A percentile compares a stretch with the other conserved stretches of the same genome.
Evolutionary conservation across 2,113 vertebrate genomes (phyloP).

Genomic region (Notiomystis cincta): DNA sequence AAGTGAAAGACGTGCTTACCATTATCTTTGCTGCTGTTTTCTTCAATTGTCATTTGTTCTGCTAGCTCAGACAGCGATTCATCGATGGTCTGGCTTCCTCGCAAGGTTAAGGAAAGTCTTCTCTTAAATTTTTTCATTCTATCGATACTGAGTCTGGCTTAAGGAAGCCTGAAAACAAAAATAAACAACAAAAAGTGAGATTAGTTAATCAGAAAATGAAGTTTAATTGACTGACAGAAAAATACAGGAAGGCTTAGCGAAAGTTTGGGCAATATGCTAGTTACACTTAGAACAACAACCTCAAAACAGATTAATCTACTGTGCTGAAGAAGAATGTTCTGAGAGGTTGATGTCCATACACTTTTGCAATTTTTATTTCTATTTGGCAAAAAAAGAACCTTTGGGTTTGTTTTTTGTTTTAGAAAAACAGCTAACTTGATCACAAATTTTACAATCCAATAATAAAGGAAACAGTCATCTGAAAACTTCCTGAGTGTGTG

Average conservation of each 20-base stretch:
- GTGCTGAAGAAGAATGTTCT: background rate
- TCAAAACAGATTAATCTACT: background rate
- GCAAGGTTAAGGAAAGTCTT: conserved; percentile 92
- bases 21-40: conserved; percentile 93
- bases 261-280: background rate
- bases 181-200: background rate
- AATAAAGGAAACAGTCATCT: background rate
- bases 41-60: conserved; percentile 98
- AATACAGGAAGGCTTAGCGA: background rate
- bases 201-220: background rate
- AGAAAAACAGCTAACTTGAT: background rate
- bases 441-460: background rate
- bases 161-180: conserved; percentile 73
- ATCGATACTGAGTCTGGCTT: conserved; percentile 76
- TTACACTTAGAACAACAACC: background rate
- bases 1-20: conserved; percentile 73
- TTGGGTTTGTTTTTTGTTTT: background rate
- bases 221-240: background rate
- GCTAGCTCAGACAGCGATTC: conserved; percentile 96
- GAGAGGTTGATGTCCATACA: background rate
- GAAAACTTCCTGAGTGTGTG: background rate
- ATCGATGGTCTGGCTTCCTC: conserved; percentile 95
- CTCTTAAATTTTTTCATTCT: conserved; percentile 99
- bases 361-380: background rate
- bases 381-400: background rate